Base-by-base conservation (phyloP, 2,888 invertebrate genomes). In the Andrena marginata region DNA sequence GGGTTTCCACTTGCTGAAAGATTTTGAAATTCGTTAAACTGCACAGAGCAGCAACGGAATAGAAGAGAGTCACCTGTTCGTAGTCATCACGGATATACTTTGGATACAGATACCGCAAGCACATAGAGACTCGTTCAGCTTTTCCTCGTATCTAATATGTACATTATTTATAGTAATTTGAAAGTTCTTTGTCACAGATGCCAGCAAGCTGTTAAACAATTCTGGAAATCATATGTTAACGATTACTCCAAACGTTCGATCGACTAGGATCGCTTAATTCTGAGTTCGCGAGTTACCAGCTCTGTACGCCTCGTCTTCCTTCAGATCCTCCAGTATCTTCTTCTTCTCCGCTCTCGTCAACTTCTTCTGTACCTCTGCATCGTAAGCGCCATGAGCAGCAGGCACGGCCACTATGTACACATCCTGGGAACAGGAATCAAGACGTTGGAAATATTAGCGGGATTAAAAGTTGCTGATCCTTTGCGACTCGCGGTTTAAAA, bases 61-160 rank as follows among this genome's bases (percentile, higher is more conserved):
- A 6, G 49, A 26, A 48, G 62, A 51, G n/a, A 35, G 80, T 94
- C 92, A 97, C 97, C 96, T 97, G 91, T 97, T 97, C 2, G 97
- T 97, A 7, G 97, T 97, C 93, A 97, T 97, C 85, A 97, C 96
- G 0, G 97, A 96, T 85, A 98, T 94, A 87, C 96, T 96, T 90
- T 97, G 97, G 77, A 98, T 95, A 93, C 97, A 97, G 42, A 97
- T 91, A 1, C 98, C 98, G 91, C 96, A 97, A 0, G 97, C 96
- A 88, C 97, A 94, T 4, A 97, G 96, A 80, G 96, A 95, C 59
- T 95, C 95, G 64, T 96, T 96, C 84, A 96, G 95, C 7, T 95
- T 95, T 91, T 98, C 97, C 93, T 98, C 98, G 90, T 97, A 98
- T 84, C 98, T 95, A 77, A 98, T 95, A 93, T 98, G 98, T 63